Percentiles rank a stretch among this genome's conserved stretches.
phyloP scores from a whole-genome alignment of 2,888 invertebrate species.

The Eulithis prunata region DNA sequence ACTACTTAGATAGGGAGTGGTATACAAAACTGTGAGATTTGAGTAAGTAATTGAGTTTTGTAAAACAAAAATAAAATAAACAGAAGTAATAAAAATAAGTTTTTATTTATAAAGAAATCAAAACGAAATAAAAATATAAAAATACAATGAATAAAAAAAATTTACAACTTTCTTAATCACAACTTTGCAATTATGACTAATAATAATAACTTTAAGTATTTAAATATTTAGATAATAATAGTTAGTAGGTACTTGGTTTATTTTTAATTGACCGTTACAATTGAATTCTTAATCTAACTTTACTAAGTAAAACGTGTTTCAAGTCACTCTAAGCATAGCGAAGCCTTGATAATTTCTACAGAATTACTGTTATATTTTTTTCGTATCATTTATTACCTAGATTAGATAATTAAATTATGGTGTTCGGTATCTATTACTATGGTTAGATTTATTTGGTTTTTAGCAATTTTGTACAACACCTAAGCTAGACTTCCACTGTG shows the following conservation, averaged over 20 bases:
- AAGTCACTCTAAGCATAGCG: too few species aligned
- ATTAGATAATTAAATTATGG: too few species aligned
- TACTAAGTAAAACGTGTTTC: too few species aligned
- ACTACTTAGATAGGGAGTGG: too few species aligned
- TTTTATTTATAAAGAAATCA: constrained; percentile 50
- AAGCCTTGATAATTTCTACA: too few species aligned
- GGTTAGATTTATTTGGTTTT: constrained; percentile 7
- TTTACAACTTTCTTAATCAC: constrained; percentile 60
- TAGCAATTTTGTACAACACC: constrained; percentile 5
- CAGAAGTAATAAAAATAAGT: constrained; percentile 48
- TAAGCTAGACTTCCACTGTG: constrained; percentile 34
- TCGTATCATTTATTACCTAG: too few species aligned
- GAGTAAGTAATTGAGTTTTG: neutral
- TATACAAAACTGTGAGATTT: too few species aligned
- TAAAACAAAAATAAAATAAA: constrained; percentile 33
- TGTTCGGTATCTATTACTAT: neutral
- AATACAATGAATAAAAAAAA: constrained; percentile 44
- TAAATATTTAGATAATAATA: neutral
- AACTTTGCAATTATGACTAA: constrained; percentile 39
- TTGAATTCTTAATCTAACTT: too few species aligned
- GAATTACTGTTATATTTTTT: too few species aligned
- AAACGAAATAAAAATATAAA: constrained; percentile 46
- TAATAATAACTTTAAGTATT: constrained; percentile 2
- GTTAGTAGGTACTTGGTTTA: neutral
- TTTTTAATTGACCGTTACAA: neutral